A percentile compares a stretch with the other conserved stretches of the same genome.
These are phyloP conservation scores for Choloepus didactylus DNA, from an alignment of 2,797 vertebrate species.

Conservation along the genomic window DNA sequence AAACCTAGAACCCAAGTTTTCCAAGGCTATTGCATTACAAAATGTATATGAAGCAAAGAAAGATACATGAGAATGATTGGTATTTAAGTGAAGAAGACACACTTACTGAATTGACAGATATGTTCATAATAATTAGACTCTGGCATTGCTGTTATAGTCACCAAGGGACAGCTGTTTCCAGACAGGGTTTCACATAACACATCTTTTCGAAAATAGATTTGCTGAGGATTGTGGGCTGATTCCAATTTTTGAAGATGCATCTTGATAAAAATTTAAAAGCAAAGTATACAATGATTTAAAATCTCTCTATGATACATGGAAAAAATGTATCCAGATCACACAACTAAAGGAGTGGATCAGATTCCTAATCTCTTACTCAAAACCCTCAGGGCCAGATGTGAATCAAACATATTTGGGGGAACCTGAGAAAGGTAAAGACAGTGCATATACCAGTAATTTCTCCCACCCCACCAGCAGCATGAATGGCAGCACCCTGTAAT, in stretches of 20 bases:
- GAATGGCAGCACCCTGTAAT: background rate
- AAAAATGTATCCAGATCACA: slow-evolving; percentile 58
- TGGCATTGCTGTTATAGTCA: slow-evolving; percentile 99
- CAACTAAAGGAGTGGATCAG: slow-evolving; percentile 41
- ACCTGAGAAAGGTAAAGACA: background rate
- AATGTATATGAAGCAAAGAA: slow-evolving; percentile 5
- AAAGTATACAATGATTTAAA: slow-evolving; percentile 74
- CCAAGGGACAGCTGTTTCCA: slow-evolving; percentile 96
- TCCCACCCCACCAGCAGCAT: background rate
- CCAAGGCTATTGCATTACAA: background rate
- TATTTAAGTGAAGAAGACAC: slow-evolving; percentile 50
- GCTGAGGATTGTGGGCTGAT: slow-evolving; percentile 92
- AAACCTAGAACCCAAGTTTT: background rate
- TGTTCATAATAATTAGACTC: slow-evolving; percentile 95
- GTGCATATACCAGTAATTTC: background rate
- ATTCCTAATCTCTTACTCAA: slow-evolving; percentile 20
- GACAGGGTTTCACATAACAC: slow-evolving; percentile 95
- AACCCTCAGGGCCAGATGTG: background rate
- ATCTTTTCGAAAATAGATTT: slow-evolving; percentile 96
- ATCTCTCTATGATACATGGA: slow-evolving; percentile 18
- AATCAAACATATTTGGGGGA: background rate
- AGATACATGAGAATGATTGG: background rate
- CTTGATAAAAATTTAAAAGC: slow-evolving; percentile 88
- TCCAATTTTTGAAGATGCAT: slow-evolving; percentile 98
- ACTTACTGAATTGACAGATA: slow-evolving; percentile 98